phyloP scores from a whole-genome alignment of 2,797 vertebrate genomes.

The Choloepus didactylus region DNA sequence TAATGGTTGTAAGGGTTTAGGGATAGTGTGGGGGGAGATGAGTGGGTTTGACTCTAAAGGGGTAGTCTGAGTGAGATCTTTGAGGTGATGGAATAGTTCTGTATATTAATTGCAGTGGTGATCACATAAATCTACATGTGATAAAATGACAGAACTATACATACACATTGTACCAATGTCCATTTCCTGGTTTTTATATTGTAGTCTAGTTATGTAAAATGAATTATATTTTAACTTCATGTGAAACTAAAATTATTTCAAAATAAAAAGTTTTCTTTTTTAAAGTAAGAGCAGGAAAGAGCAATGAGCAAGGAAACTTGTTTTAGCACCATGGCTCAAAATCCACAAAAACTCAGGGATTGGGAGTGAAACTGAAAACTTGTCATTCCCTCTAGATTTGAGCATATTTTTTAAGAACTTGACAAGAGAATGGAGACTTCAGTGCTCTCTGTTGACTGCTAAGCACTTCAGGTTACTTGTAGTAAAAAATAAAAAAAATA shows the following conservation, averaged over 20 bases:
- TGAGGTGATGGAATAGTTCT: background rate
- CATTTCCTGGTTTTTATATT: background rate
- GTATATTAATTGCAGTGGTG: background rate
- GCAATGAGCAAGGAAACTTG: background rate
- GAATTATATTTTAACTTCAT: background rate
- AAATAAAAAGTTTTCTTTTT: background rate
- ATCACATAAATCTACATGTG: background rate
- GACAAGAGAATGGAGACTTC: background rate
- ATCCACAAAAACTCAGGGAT: background rate
- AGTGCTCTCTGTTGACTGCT: background rate
- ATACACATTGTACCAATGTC: background rate
- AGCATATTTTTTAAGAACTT: slow-evolving; percentile 39
- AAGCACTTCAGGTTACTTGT: slow-evolving; percentile 8
- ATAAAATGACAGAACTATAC: background rate
- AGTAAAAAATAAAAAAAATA: background rate
- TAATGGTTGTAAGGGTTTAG: background rate
- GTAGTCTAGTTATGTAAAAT: background rate
- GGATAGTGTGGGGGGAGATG: background rate
- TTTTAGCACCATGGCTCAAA: slow-evolving; percentile 19
- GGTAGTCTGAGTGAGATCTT: background rate
- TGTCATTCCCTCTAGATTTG: slow-evolving; percentile 8
- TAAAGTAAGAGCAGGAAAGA: background rate
- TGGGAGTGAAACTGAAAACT: slow-evolving; percentile 2
- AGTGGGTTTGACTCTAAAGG: background rate
- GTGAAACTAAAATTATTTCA: slow-evolving; percentile 18